These are phyloP conservation scores for Halcyon senegalensis DNA, from an alignment of 2,113 vertebrate genomes.

Conservation along the genomic window DNA sequence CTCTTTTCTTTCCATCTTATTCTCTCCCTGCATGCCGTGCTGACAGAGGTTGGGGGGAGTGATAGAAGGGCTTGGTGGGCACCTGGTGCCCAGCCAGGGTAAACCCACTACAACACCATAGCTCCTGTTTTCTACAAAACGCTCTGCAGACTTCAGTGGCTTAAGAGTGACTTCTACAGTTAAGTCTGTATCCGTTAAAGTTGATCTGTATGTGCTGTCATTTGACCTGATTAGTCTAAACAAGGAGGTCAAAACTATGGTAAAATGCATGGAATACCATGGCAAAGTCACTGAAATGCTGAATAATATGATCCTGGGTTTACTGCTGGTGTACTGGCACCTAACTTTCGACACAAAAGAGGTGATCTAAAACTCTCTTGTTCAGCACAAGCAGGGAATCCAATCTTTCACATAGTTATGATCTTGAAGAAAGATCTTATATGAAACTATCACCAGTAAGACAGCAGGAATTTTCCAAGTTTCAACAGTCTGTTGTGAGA, in stretches of 20 bases:
- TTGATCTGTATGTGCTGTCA: fast-evolving
- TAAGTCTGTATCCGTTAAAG: not conserved
- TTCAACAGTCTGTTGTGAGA: not conserved
- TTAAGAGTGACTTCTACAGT: not conserved
- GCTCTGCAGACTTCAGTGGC: not conserved
- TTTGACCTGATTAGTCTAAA: not conserved
- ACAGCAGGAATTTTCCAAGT: not conserved
- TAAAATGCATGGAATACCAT: not conserved
- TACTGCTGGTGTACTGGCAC: not conserved
- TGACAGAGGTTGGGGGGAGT: too few relatives aligned
- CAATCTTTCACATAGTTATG: not conserved
- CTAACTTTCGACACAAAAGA: not conserved
- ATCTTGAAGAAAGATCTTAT: not conserved
- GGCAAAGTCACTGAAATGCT: not conserved
- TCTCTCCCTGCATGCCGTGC: too few relatives aligned
- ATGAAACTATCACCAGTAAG: not conserved
- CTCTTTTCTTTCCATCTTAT: too few relatives aligned
- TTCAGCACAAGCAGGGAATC: not conserved
- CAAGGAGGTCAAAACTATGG: not conserved
- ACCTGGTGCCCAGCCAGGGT: too few relatives aligned
- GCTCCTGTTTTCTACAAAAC: not conserved
- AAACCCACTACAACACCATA: not conserved
- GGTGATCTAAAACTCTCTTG: not conserved
- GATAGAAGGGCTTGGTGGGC: too few relatives aligned
- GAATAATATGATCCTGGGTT: not conserved